Percentiles rank a stretch among this genome's conserved stretches.
Evolutionary conservation across 2,797 vertebrate species (phyloP).

Genomic region (Pampus argenteus): DNA sequence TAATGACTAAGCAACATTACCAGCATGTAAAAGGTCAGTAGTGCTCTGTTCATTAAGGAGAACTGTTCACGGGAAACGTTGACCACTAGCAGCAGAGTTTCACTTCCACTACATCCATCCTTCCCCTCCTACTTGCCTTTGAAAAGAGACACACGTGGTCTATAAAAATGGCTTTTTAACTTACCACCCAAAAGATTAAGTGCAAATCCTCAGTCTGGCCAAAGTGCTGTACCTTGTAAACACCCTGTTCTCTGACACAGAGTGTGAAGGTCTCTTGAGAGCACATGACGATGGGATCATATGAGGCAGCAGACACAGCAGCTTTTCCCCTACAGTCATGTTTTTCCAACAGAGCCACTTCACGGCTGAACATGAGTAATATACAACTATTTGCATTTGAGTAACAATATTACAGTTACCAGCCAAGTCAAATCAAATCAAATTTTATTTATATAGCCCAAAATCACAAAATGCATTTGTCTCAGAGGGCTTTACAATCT

Average conservation of each 20-base stretch:
- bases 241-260: slow-evolving; percentile 3
- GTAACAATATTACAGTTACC: not conserved
- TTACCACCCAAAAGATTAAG: not conserved
- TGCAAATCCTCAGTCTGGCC: not conserved
- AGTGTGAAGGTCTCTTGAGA: not conserved
- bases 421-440: no score
- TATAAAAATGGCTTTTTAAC: not conserved
- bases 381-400: not conserved
- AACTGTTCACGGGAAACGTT: not conserved
- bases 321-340: slow-evolving; percentile 23
- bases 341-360: slow-evolving; percentile 30
- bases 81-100: slow-evolving; percentile 1
- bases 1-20: slow-evolving; percentile 44
- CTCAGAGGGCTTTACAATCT: no score
- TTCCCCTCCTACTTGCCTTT: not conserved
- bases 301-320: slow-evolving; percentile 30
- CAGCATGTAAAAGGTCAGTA: slow-evolving; percentile 33
- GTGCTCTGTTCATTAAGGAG: not conserved
- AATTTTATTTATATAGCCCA: no score
- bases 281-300: slow-evolving; percentile 61
- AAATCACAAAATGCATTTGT: no score
- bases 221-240: slow-evolving; percentile 12
- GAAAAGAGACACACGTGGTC: not conserved
- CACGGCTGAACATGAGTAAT: slow-evolving; percentile 4
- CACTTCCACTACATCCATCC: slow-evolving; percentile 47